Conservation (phyloP, 2,888 invertebrate genomes). For the Hipparchia sbordonii region DNA sequence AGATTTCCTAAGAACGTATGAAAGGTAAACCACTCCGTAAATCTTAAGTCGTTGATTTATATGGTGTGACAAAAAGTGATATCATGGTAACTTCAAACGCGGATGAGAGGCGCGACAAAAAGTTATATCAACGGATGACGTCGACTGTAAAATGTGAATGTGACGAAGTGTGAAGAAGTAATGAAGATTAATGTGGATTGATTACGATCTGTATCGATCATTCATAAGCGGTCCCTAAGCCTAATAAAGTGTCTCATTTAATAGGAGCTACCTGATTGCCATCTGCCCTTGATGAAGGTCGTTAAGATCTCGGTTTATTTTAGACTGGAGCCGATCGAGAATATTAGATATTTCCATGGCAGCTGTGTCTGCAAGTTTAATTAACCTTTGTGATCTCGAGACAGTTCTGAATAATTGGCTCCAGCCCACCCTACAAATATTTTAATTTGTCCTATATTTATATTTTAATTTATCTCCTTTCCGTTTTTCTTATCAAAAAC, state of each 20-base stretch:
- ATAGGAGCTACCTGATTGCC: neutral
- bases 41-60: conserved; percentile 6
- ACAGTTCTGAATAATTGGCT: conserved; percentile 9
- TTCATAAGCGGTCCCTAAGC: neutral
- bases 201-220: neutral
- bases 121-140: neutral
- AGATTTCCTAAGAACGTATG: no score
- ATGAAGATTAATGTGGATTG: conserved; percentile 14
- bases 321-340: conserved; percentile 5
- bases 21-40: neutral
- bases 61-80: no score
- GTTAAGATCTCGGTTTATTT: neutral
- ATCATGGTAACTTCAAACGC: no score
- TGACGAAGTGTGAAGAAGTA: conserved; percentile 7
- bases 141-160: neutral
- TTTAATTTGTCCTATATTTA: neutral
- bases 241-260: neutral
- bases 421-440: neutral
- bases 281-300: conserved; percentile 3
- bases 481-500: no score
- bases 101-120: neutral
- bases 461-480: no score
- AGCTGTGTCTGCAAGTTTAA: conserved; percentile 21
- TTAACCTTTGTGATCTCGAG: conserved; percentile 21
- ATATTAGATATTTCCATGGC: conserved; percentile 17